These are phyloP conservation scores for Sebastes hopkinsi DNA, from an alignment of 2,797 vertebrate genomes.

Conservation along the genomic window DNA sequence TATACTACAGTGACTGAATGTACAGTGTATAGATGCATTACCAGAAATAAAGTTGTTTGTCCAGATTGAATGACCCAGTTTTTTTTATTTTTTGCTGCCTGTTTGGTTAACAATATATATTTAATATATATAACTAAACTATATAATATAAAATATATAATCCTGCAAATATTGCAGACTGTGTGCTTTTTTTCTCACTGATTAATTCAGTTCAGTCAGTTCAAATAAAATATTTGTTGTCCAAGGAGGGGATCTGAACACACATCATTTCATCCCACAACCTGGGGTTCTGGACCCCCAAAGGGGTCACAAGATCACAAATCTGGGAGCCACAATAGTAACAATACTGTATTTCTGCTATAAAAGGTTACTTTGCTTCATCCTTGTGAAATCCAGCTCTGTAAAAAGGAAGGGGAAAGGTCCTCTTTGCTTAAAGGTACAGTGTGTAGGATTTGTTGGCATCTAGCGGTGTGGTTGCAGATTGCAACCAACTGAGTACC, in stretches of 20 bases:
- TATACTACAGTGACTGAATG: conserved; percentile 97
- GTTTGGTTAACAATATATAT: background rate
- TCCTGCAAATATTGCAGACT: background rate
- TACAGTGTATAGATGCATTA: conserved; percentile 99
- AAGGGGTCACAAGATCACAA: background rate
- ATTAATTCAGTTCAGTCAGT: background rate
- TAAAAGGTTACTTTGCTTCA: background rate
- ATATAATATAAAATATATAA: background rate
- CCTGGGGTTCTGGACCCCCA: background rate
- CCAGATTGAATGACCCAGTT: conserved; percentile 80
- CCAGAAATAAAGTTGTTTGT: conserved; percentile 98
- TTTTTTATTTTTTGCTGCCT: conserved; percentile 30
- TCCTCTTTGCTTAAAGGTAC: background rate
- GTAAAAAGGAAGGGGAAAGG: background rate
- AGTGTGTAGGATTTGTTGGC: background rate
- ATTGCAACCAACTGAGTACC: background rate
- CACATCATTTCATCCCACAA: background rate
- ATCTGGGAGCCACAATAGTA: background rate
- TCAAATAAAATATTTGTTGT: background rate
- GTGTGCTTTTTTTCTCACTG: background rate
- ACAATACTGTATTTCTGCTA: background rate
- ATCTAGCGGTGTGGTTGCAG: background rate
- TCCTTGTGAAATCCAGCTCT: background rate
- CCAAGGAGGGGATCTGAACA: background rate
- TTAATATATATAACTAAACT: background rate